phyloP scores from a whole-genome alignment of 2,113 vertebrate genomes.

The Isurus oxyrinchus region DNA sequence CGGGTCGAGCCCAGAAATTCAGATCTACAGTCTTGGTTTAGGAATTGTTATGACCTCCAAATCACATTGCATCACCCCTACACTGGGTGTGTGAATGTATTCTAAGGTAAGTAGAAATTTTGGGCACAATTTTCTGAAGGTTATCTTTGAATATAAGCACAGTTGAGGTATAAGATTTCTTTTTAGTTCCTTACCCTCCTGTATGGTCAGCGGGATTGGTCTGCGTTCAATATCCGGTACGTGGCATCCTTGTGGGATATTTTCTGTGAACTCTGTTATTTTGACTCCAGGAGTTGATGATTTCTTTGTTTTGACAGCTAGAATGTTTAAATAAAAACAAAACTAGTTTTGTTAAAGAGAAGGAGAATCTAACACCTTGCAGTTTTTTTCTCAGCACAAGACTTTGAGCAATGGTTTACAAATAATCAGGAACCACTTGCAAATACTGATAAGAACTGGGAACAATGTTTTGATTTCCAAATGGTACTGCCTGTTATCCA shows the following conservation, averaged over 20 bases:
- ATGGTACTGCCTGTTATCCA: not conserved
- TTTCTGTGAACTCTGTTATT: conserved; percentile 58
- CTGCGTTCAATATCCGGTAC: conserved; percentile 68
- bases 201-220: conserved; percentile 57
- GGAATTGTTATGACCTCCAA: not conserved
- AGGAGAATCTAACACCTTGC: not conserved
- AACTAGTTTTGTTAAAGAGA: not conserved
- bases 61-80: not conserved
- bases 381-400: not conserved
- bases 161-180: not conserved
- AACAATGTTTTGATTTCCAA: not conserved
- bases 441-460: not conserved
- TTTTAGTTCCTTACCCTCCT: conserved; percentile 60
- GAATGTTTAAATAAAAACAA: not conserved
- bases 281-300: conserved; percentile 64
- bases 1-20: not conserved
- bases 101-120: not conserved
- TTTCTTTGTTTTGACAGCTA: conserved; percentile 50
- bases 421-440: not conserved
- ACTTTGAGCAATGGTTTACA: not conserved
- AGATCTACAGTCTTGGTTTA: not conserved
- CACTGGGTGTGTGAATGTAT: not conserved
- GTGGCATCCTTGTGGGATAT: conserved; percentile 66
- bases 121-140: not conserved
- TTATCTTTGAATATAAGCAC: not conserved